Evolutionary conservation across 2,888 invertebrate genomes (phyloP), one percentile per base, ranked within the genome.

Genomic region (Dione vanillae): DNA sequence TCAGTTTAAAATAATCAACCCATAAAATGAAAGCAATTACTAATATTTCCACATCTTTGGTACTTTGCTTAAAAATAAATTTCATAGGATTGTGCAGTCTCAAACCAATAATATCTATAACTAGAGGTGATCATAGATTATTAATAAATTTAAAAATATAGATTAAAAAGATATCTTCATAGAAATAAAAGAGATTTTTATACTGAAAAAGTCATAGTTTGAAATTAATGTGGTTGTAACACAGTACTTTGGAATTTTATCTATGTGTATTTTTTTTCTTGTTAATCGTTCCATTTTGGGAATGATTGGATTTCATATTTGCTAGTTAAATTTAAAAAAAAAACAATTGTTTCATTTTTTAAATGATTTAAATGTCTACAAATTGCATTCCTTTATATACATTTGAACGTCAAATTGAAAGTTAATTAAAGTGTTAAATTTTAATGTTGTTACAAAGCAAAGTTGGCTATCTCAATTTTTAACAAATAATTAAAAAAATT

Each of bases 141-240:
- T 40, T 19, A 16, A n/a, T 45, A 35, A n/a, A n/a, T 47, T n/a
- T n/a, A 47, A 16, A 19, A 49, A 49, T 49, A 11, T 49, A 20
- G 11, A 19, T 19, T 49, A 19, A 20, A 40, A 49, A 56, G n/a
- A n/a, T n/a, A n/a, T 37, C 1, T 16, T 35, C n/a, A 11, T 16
- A 56, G 16, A 19, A 7, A 3, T n/a, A n/a, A 56, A 16, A 37
- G n/a, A 56, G 37, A n/a, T 10, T 56, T 56, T 56, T 56, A 16
- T 56, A 56, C 37, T 56, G 37, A 1, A 54, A 40, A 37, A 40
- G 16, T 16, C 16, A 40, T 37, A 10, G 10, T 16, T 40, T 16
- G 37, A 49, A 49, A 49, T n/a, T 56, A n/a, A 56, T 37, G 37
- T 56, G 56, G 56, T 56, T 37, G 56, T 56, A 56, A 56, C 35